Evolutionary conservation across 2,797 vertebrate genomes (phyloP), one percentile per base, ranked within the genome.

Genomic region (Macroramphosus scolopax): DNA sequence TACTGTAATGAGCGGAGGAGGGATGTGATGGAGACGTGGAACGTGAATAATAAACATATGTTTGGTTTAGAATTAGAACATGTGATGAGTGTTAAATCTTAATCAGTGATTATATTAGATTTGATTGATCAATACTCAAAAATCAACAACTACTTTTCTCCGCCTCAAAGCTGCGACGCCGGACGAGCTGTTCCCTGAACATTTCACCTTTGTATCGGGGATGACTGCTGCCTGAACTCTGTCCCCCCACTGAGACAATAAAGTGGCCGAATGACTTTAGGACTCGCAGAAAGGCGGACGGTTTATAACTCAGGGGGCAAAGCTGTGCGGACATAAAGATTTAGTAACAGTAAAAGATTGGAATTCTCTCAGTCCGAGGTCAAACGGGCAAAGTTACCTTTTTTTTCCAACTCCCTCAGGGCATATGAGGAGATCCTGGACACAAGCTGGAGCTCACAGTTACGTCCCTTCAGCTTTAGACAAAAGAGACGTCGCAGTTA

Each of bases 151-250:
- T n/a, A n/a, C n/a, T n/a, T n/a, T n/a, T n/a, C n/a, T n/a, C n/a
- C n/a, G n/a, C n/a, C n/a, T n/a, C n/a, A n/a, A n/a, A n/a, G n/a
- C n/a, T n/a, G n/a, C n/a, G n/a, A n/a, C n/a, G n/a, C n/a, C n/a
- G n/a, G n/a, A 28, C 25, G 25, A 28, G 25, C 25, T 30, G 29
- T 66, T 68, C 52, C 60, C 37, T 67, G 60, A 83, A 82, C 70
- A 82, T 77, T 82, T 86, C 76, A 77, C 80, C 83, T 84, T 72
- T 73, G 71, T 77, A 62, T 72, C 42, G 47, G 42, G 63, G 60
- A 61, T 86, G 88, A 88, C 89, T 90, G 83, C 76, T 74, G 82
- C 68, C 81, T 90, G 89, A 91, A 89, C 89, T 68, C 83, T 74
- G 63, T 75, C 50, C 79, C 84, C 89, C 88, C 79, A 81, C 71